Evolutionary conservation across 2,797 vertebrate species (phyloP), one percentile per base, ranked within the genome.

Genomic region (Oryzias sinensis): DNA sequence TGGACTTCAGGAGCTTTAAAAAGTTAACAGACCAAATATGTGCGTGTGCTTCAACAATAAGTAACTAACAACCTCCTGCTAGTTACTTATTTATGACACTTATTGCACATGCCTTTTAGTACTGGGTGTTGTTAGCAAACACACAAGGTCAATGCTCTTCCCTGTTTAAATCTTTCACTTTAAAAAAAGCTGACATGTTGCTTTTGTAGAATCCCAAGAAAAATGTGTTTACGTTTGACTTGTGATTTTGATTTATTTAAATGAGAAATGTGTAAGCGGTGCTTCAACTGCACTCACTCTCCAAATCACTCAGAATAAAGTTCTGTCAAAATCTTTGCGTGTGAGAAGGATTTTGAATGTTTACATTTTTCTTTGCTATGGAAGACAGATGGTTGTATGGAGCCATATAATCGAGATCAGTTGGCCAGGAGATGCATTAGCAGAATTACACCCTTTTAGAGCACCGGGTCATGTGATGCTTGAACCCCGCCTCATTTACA

Each of bases 211-310:
- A 81, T 86, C 81, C 76, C 49, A 53, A 76, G 61, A 83, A 68
- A 88, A 84, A 83, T 72, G 77, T 76, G 82, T 83, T 58, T 62
- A 41, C 47, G 55, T 56, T 70, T 80, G 82, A 82, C 83, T 84
- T 81, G 62, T 68, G 68, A 22, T 22, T 22, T 22, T 22, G 20
- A 22, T 22, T 22, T 22, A 2, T 22, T 22, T 22, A 22, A 22
- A 22, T 22, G 20, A 22, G 20, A 27, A 53, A 1, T 6, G 62
- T 63, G 72, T 77, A 56, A 56, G 50, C 74, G 64, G 67, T 17
- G 59, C 51, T 48, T 57, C 51, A 44, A 63, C 56, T 33, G 9
- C 8, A 47, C 59, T 53, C 20, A 43, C 6, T 53, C 49, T 43
- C 64, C 25, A 45, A 56, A 24, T 15, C 48, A 37, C 49, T 29